These are phyloP conservation scores for Drosophila parthenogenetica DNA, from an alignment of 2,888 invertebrate species.

Conservation along the genomic window DNA sequence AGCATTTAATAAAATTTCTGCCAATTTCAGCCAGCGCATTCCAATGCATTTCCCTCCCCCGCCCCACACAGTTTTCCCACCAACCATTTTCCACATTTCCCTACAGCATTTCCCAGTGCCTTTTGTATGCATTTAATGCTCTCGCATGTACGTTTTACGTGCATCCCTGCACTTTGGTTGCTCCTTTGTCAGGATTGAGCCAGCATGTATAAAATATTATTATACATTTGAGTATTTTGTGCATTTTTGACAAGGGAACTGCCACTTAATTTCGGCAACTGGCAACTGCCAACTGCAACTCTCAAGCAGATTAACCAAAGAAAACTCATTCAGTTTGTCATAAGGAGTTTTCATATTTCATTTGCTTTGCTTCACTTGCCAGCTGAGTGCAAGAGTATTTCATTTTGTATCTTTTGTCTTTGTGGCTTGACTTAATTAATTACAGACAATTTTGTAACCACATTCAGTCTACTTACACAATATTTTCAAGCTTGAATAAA, in stretches of 20 bases:
- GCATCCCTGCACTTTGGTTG: slow-evolving; percentile 11
- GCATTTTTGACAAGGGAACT: slow-evolving; percentile 50
- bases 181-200: slow-evolving; percentile 39
- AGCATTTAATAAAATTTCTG: slow-evolving; percentile 81
- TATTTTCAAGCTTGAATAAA: slow-evolving; percentile 45
- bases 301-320: slow-evolving; percentile 30
- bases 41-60: slow-evolving; percentile 16
- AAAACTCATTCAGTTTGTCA: slow-evolving; percentile 3
- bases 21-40: slow-evolving; percentile 65
- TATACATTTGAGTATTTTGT: slow-evolving; percentile 47
- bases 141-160: slow-evolving; percentile 37
- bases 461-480: slow-evolving; percentile 47
- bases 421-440: slow-evolving; percentile 19
- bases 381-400: slow-evolving; percentile 28
- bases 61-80: not conserved
- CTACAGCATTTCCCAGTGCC: slow-evolving; percentile 25
- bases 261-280: slow-evolving; percentile 50
- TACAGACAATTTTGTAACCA: not conserved
- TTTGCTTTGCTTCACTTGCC: not conserved
- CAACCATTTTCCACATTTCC: not conserved
- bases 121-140: slow-evolving; percentile 70
- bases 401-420: slow-evolving; percentile 1
- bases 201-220: slow-evolving; percentile 47
- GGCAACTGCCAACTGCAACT: slow-evolving; percentile 37
- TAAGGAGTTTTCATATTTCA: not conserved